Evolutionary conservation across 1,140 invertebrate genomes (phyloP), one percentile per base, ranked within the genome.

Genomic region (Bilobella aurantiaca): DNA sequence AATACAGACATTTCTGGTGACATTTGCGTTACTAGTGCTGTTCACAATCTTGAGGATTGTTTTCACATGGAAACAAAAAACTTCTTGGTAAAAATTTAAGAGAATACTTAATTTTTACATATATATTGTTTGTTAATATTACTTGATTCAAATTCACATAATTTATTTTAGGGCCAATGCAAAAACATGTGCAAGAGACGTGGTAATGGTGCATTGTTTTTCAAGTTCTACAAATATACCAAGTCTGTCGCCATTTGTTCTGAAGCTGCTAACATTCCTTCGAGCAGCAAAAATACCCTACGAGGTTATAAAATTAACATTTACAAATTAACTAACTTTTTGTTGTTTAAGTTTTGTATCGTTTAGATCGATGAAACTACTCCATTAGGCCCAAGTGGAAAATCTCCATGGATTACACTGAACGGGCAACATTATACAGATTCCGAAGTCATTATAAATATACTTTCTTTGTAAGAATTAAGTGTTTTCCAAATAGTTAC

Each of bases 341-440:
- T 62, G 16, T 63, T 69, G n/a, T 0, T 49, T 47, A 58, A 62
- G 42, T 18, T 5, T 28, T 12, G 12, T 3, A 12, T 58, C n/a
- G 5, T 46, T 25, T 42, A 57, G 59, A 59, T 71, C 42, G 71
- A 73, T 46, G 61, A 53, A 30, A 57, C 61, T 1, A 64, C 72
- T 27, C 73, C 70, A 3, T 29, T 65, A 3, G 66, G 73, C 1
- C 32, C 27, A 21, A 71, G 68, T 18, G 71, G 69, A 23, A 74
- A 72, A 58, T 67, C 62, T 5, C 79, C 79, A 1, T 81, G 78
- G 78, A 77, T 81, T 34, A 75, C 74, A 5, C 74, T 75, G 49
- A 78, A 79, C 59, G 79, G 77, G 0, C 63, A 75, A 62, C 68
- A 75, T 1, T 66, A 79, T 0, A 68, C 74, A 1, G 79, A 80